Evolutionary conservation across 2,797 vertebrate species (phyloP).

Genomic region (Amniataba percoides): DNA sequence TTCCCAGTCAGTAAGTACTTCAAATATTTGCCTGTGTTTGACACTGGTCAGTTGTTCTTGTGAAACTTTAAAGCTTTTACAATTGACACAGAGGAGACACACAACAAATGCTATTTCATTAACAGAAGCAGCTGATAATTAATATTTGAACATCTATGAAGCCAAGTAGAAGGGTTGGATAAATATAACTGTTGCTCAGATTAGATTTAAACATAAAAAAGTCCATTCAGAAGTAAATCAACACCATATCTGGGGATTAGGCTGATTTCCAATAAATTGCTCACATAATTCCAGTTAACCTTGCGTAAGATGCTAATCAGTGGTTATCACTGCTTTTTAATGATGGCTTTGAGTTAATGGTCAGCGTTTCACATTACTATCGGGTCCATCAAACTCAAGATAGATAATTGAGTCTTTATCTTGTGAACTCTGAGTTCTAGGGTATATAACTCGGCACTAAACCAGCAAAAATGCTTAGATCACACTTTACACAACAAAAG

Average conservation of each 20-base stretch:
- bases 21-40: constrained; percentile 4
- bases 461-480: constrained; percentile 47
- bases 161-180: too few relatives aligned
- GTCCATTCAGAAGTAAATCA: not conserved
- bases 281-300: constrained; percentile 32
- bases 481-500: constrained; percentile 19
- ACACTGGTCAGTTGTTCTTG: not conserved
- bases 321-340: constrained; percentile 47
- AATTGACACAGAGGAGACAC: too few relatives aligned
- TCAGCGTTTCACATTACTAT: constrained; percentile 53
- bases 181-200: not conserved
- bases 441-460: constrained; percentile 46
- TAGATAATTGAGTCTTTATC: constrained; percentile 70
- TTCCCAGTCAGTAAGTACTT: not conserved
- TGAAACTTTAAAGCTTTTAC: not conserved
- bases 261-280: not conserved
- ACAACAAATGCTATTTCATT: not conserved
- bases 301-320: constrained; percentile 52
- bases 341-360: constrained; percentile 38
- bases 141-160: too few relatives aligned
- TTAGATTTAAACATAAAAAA: not conserved
- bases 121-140: not conserved
- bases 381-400: constrained; percentile 33
- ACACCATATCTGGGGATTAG: constrained; percentile 4
- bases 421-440: constrained; percentile 68